Conservation (phyloP, 2,888 invertebrate species). For the Timema podura region DNA sequence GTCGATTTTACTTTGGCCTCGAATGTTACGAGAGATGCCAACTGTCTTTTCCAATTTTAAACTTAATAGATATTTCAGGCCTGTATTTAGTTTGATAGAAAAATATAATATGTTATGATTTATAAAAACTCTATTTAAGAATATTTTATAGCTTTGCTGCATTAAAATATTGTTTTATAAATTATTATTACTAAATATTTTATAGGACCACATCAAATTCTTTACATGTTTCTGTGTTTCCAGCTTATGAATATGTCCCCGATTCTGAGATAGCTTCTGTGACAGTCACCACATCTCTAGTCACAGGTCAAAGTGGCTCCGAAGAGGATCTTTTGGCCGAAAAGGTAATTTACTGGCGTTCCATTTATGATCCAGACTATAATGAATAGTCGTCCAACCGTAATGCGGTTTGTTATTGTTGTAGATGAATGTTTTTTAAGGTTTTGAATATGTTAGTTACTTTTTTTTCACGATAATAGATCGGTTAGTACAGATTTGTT, state of each 20-base stretch:
- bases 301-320: conserved; percentile 62
- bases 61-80: background rate
- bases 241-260: conserved; percentile 90
- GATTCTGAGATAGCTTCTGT: conserved; percentile 73
- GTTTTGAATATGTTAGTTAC: too few species aligned
- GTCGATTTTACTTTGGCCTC: background rate
- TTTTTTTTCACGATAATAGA: too few species aligned
- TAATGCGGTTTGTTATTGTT: too few species aligned
- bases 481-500: too few species aligned
- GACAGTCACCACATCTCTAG: conserved; percentile 45
- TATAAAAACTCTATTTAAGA: too few species aligned
- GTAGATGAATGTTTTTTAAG: too few species aligned
- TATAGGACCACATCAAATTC: background rate
- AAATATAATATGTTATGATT: background rate
- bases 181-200: background rate
- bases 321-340: conserved; percentile 80
- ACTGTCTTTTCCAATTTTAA: background rate
- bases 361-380: conserved; percentile 32
- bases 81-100: background rate
- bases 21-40: background rate
- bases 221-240: conserved; percentile 37
- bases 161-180: background rate
- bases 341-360: conserved; percentile 54
- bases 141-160: too few species aligned
- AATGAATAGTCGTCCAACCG: background rate